Evolutionary conservation across 2,113 vertebrate species (phyloP), one percentile per base, ranked within the genome.

Genomic region (Pteronura brasiliensis): DNA sequence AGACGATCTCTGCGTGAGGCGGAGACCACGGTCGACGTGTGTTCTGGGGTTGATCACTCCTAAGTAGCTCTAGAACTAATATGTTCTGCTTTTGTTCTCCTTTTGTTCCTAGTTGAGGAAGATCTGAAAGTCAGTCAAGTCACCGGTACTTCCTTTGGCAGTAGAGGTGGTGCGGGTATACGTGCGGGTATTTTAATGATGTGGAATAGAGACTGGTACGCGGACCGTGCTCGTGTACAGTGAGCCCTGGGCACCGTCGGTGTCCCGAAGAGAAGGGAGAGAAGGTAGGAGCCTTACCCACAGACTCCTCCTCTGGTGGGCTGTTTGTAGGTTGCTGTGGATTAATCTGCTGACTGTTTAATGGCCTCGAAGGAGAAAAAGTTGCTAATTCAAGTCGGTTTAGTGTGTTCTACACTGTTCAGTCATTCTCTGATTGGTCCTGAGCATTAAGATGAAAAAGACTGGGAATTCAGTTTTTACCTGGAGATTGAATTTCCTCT

Each of bases 391-490:
- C 92, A 94, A 49, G 72, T 44, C 4, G 6, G 52, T 52, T 94
- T 79, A 23, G 52, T 72, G 29, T 79, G 17, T 65, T 72, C 21
- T 77, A 21, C 15, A 34, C 34, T 72, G 8, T 49, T 90, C 55
- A 86, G 79, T 5, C 52, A 59, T 88, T 86, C 61, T 27, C 8
- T 87, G 77, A 92, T 31, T 79, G 57, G 55, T 10, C 31, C 17
- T 85, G 59, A 69, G 92, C 88, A 57, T 67, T 61, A 94, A 94
- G 55, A 44, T 94, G 21, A n/a, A 86, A 47, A 96, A 88, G 47
- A 63, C 47, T 81, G 81, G 21, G 74, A n/a, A 74, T 92, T 44
- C 72, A 92, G 85, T 59, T 95, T 98, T 93, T 91, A 42, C 52
- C 14, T 88, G 29, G 42, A 76, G n/a, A 67, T 81, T 89, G 29